Evolutionary conservation across 2,113 vertebrate genomes (phyloP).

Genomic region (Spermophilus dauricus): DNA sequence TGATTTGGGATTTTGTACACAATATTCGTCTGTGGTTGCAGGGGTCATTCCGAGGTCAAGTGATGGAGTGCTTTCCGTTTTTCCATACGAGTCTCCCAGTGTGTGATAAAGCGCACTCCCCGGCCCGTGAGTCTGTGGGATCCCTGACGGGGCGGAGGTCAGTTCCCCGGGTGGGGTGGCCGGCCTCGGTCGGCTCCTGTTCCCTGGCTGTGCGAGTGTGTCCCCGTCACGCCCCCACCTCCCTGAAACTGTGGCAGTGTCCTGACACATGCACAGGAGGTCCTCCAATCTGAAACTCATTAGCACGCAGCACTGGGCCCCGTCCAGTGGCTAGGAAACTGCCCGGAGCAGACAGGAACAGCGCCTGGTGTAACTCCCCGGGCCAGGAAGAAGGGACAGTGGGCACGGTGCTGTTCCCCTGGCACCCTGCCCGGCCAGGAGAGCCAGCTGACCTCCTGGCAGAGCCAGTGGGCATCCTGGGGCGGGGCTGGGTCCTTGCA

Average conservation of each 20-base stretch:
- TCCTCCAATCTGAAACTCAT: constrained; percentile 95
- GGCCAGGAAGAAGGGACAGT: constrained; percentile 88
- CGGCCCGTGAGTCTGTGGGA: constrained; percentile 92
- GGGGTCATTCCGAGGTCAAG: constrained; percentile 93
- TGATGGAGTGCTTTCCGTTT: constrained; percentile 96
- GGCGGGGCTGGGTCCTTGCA: no score
- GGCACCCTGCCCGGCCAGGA: constrained; percentile 85
- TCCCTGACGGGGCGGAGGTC: constrained; percentile 94
- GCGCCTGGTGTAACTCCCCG: constrained; percentile 87
- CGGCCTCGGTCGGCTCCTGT: constrained; percentile 90
- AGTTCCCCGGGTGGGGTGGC: constrained; percentile 90
- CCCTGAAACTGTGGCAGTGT: constrained; percentile 87
- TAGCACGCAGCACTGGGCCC: constrained; percentile 93
- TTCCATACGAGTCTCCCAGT: constrained; percentile 90
- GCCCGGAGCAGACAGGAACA: constrained; percentile 90
- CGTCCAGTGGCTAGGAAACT: constrained; percentile 93
- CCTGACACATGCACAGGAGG: constrained; percentile 91
- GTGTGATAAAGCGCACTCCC: constrained; percentile 89
- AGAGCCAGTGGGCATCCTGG: constrained; percentile 62
- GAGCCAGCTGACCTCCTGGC: constrained; percentile 87
- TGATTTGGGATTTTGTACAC: constrained; percentile 91
- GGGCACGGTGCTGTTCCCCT: constrained; percentile 84
- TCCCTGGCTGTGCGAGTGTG: constrained; percentile 49
- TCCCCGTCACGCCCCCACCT: background rate
- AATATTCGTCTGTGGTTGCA: constrained; percentile 90